Evolutionary conservation across 2,113 vertebrate species (phyloP), one percentile per base, ranked within the genome.

Genomic region (Hucho hucho): DNA sequence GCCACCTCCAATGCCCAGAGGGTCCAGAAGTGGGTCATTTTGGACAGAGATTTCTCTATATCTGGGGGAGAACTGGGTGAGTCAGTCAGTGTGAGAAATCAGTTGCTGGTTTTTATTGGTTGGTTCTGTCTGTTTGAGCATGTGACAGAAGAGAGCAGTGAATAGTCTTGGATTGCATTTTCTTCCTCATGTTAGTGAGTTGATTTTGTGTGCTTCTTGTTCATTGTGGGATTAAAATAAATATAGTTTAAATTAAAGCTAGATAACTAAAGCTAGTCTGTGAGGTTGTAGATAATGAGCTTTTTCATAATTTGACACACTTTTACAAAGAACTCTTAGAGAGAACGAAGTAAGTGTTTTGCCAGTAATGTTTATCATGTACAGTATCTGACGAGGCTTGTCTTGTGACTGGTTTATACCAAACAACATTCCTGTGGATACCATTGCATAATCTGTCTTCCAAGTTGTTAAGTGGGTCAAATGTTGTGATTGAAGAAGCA

Each of bases 61-160:
- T 5, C 7, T 4, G 90, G 91, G 29, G 93, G 93, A 73, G 93
- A 94, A 69, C 90, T 94, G 69, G 94, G 94, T 94, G 76, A 89
- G 92, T 69, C 3, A 11, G 3, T 43, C 20, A 13, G 16, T 14
- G 32, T 69, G 26, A 22, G 46, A 47, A 43, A 43, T 43, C 37
- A 43, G 37, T 11, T 11, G 37, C 9, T 43, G 37, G 9, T 43
- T 43, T 46, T 13, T 61, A 4, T 49, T 46, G 22, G n/a, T 1
- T 24, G 12, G 13, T 65, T 6, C 64, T n/a, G 1, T 64, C 49
- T 16, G 22, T 43, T 43, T 43, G 16, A 53, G 25, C 24, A 25
- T 29, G 59, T 43, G 37, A 43, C 37, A 43, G 37, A 11, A 43
- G 37, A 11, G 9, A 43, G 37, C 37, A 43, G 37, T 11, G 37